Conservation (phyloP, 2,113 vertebrate genomes). For the Ammospiza nelsoni region DNA sequence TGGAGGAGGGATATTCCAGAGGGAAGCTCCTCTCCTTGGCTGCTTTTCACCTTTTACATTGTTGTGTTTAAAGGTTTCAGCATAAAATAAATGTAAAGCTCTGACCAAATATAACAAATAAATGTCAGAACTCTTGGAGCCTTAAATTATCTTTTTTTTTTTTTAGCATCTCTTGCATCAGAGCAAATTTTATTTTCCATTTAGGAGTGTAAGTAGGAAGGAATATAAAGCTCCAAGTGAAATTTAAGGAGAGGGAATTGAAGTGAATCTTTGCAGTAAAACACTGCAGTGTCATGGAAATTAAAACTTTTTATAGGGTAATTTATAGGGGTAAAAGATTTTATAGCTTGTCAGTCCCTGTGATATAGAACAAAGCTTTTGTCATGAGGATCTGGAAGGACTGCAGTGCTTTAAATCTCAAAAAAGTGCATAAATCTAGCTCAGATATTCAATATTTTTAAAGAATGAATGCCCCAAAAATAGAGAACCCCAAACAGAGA, state of each 20-base stretch:
- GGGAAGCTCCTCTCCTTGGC: not conserved
- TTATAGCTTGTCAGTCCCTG: not conserved
- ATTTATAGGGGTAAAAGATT: slow-evolving; percentile 5
- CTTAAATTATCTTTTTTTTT: slow-evolving; percentile 35
- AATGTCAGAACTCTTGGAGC: slow-evolving; percentile 11
- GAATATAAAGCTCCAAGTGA: slow-evolving; percentile 32
- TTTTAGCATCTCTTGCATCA: not conserved
- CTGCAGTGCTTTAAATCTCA: not conserved
- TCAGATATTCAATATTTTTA: not conserved
- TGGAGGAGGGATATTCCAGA: not conserved
- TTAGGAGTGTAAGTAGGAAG: not conserved
- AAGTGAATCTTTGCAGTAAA: slow-evolving; percentile 34
- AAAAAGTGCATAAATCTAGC: not conserved
- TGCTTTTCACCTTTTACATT: not conserved
- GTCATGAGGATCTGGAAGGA: not conserved
- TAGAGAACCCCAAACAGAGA: not conserved
- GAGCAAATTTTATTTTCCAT: slow-evolving; percentile 44
- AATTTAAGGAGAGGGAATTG: slow-evolving; percentile 40
- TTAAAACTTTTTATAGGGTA: slow-evolving; percentile 36
- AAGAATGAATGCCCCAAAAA: not conserved
- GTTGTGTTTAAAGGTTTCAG: not conserved
- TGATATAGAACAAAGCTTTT: not conserved
- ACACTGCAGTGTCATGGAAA: not conserved
- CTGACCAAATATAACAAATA: slow-evolving; percentile 29
- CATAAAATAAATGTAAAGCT: slow-evolving; percentile 2